Percentiles rank a stretch among this genome's conserved stretches.
Conservation (phyloP, 1,140 invertebrate genomes). For the Diachasmimorpha longicaudata region DNA sequence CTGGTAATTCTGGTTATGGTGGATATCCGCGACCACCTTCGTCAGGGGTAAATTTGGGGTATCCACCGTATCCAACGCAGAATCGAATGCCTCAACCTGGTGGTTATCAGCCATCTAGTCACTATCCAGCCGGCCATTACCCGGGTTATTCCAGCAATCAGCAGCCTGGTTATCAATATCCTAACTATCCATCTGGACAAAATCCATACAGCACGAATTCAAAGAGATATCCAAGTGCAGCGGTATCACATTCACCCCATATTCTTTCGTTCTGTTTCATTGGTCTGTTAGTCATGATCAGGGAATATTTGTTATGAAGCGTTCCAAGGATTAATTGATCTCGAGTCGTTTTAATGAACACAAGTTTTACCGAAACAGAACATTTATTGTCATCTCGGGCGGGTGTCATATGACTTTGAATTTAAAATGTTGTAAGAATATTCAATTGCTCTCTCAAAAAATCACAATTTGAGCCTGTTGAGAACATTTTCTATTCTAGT, state of each 20-base stretch:
- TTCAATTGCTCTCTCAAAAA: not conserved
- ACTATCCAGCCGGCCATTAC: conserved; percentile 33
- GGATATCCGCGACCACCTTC: conserved; percentile 32
- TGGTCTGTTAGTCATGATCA: not conserved
- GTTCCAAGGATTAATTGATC: not conserved
- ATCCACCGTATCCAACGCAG: conserved; percentile 50
- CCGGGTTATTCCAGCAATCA: conserved; percentile 32
- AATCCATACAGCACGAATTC: conserved; percentile 35
- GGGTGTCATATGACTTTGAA: no score
- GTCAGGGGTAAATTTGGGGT: conserved; percentile 36
- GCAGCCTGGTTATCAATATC: conserved; percentile 36
- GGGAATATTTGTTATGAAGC: conserved; percentile 31
- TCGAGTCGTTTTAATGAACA: no score
- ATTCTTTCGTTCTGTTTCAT: conserved; percentile 10
- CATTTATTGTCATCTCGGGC: no score
- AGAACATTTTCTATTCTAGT: no score
- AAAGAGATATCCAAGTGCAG: conserved; percentile 23
- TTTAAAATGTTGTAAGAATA: not conserved
- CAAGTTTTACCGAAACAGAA: no score
- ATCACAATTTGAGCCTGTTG: not conserved
- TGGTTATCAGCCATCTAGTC: conserved; percentile 25
- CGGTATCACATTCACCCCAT: not conserved
- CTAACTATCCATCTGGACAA: conserved; percentile 33
- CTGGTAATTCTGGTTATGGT: conserved; percentile 35
- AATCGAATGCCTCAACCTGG: conserved; percentile 48